Evolutionary conservation across 2,888 invertebrate species (phyloP).

Genomic region (Phortica okadai): DNA sequence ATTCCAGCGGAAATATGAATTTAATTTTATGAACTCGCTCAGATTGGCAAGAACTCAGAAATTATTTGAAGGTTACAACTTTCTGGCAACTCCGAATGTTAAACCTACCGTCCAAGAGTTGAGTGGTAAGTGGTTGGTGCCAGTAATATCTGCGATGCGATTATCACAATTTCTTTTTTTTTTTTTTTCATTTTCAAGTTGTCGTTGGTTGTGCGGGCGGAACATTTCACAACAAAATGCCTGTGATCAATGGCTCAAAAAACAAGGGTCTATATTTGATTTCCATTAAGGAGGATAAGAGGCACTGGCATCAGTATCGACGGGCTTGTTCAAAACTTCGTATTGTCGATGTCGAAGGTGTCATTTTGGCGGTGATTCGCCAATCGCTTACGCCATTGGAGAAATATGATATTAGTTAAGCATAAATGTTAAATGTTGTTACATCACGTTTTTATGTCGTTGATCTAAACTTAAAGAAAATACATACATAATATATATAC

Average conservation of each 20-base stretch:
- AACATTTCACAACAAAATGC: background rate
- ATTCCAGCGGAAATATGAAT: background rate
- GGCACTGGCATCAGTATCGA: background rate
- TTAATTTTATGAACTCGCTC: background rate
- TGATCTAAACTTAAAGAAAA: background rate
- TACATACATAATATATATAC: background rate
- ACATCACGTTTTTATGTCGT: background rate
- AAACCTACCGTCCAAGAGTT: background rate
- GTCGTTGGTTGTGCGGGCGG: slow-evolving; percentile 14
- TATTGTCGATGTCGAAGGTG: background rate
- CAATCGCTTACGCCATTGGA: background rate
- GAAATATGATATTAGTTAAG: background rate
- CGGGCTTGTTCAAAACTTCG: background rate
- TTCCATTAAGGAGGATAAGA: background rate
- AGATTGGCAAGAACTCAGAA: background rate
- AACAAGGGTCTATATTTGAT: background rate
- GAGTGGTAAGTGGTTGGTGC: slow-evolving; percentile 1
- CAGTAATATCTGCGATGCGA: background rate
- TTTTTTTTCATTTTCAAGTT: background rate
- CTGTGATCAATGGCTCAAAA: background rate
- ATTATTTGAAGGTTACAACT: background rate
- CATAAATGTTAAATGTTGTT: slow-evolving; percentile 20
- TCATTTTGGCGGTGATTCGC: background rate
- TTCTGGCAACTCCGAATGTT: slow-evolving; percentile 10
- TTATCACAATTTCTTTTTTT: background rate